Conservation (phyloP, 2,888 invertebrate genomes). For the Caenorhabditis afra region DNA sequence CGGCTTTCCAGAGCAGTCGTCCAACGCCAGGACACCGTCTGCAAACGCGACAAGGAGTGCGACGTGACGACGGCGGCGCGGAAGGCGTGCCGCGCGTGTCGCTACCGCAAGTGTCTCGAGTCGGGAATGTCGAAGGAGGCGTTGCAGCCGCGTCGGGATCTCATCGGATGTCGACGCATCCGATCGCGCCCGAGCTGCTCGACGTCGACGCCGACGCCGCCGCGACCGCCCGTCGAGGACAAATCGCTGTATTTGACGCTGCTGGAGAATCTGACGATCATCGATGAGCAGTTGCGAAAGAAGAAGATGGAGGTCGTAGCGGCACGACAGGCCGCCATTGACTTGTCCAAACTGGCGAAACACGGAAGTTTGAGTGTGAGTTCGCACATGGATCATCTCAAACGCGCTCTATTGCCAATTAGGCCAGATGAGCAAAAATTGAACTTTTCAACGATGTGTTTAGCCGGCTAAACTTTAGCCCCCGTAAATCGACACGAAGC, state of each 20-base stretch:
- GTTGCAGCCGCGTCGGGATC: slow-evolving; percentile 78
- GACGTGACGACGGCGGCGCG: slow-evolving; percentile 71
- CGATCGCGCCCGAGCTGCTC: slow-evolving; percentile 50
- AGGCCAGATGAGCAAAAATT: too few species aligned
- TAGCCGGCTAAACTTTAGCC: too few species aligned
- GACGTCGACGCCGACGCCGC: slow-evolving; percentile 51
- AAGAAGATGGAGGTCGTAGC: slow-evolving; percentile 75
- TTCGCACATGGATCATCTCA: neutral
- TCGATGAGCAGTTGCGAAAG: slow-evolving; percentile 65
- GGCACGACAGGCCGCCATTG: slow-evolving; percentile 73
- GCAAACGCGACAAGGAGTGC: slow-evolving; percentile 76
- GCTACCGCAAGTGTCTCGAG: slow-evolving; percentile 79
- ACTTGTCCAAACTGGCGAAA: slow-evolving; percentile 33
- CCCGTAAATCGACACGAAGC: too few species aligned
- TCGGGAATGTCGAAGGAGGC: slow-evolving; percentile 80
- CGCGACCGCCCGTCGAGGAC: slow-evolving; percentile 36
- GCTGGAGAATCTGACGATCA: slow-evolving; percentile 64
- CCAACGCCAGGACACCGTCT: slow-evolving; percentile 78
- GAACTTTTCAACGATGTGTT: too few species aligned
- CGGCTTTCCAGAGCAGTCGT: slow-evolving; percentile 79
- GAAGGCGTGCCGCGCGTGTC: slow-evolving; percentile 79
- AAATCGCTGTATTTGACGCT: slow-evolving; percentile 52
- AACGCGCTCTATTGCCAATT: too few species aligned
- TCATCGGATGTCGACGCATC: slow-evolving; percentile 76
- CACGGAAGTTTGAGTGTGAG: slow-evolving; percentile 49